Evolutionary conservation across 2,797 vertebrate genomes (phyloP).

Genomic region (Dallia pectoralis): DNA sequence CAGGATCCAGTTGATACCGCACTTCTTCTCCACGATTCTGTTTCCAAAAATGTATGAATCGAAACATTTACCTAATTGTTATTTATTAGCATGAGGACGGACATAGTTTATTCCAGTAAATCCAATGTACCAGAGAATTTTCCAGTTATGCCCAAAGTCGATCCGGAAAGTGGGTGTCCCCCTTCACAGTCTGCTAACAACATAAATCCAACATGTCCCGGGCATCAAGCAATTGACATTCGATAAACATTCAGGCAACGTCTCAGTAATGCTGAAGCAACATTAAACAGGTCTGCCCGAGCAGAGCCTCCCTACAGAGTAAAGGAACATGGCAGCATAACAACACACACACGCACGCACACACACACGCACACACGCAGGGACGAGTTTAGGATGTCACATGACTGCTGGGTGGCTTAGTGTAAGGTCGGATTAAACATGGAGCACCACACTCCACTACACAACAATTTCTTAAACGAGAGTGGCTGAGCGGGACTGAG

Average conservation of each 20-base stretch:
- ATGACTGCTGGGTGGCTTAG: slow-evolving; percentile 52
- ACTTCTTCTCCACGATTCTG: not conserved
- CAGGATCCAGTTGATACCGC: not conserved
- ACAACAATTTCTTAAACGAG: slow-evolving; percentile 31
- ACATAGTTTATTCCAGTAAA: not conserved
- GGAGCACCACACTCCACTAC: slow-evolving; percentile 31
- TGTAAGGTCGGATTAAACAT: slow-evolving; percentile 55
- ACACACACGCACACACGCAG: slow-evolving; percentile 7
- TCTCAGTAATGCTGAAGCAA: not conserved
- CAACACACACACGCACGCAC: not conserved
- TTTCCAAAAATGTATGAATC: not conserved
- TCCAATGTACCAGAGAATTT: not conserved
- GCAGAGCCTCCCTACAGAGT: not conserved
- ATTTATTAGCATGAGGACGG: not conserved
- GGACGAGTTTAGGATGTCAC: slow-evolving; percentile 39
- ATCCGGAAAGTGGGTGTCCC: not conserved
- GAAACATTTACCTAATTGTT: not conserved
- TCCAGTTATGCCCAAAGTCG: not conserved
- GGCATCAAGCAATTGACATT: not conserved
- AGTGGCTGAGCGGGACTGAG: not conserved
- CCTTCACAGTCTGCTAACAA: not conserved
- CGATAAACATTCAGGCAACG: not conserved
- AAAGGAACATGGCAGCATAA: not conserved
- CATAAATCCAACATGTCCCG: not conserved
- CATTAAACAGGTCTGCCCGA: not conserved